These are phyloP conservation scores for Tortricodes alternella DNA, from an alignment of 2,888 invertebrate species.

Conservation along the genomic window DNA sequence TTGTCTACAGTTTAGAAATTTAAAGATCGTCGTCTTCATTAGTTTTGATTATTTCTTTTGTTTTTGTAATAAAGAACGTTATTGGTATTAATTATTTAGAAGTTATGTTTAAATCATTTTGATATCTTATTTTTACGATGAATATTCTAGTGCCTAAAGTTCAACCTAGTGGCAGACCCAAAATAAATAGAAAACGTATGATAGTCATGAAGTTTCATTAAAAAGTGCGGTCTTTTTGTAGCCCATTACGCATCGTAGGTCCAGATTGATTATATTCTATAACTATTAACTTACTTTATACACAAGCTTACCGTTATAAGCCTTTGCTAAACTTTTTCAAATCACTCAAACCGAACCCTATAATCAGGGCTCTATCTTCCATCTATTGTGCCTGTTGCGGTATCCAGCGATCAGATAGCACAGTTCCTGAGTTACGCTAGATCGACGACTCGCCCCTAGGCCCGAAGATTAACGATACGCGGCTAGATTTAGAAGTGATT, in stretches of 20 bases:
- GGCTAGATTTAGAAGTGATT: slow-evolving; percentile 21
- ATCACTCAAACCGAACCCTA: slow-evolving; percentile 26
- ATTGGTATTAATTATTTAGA: background rate
- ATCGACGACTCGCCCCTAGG: slow-evolving; percentile 43
- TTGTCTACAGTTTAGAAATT: slow-evolving; percentile 9
- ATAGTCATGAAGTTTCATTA: too few relatives aligned
- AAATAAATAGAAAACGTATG: background rate
- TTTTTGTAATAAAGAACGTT: background rate
- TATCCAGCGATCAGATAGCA: slow-evolving; percentile 45
- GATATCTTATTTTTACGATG: background rate
- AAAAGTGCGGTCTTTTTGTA: too few relatives aligned
- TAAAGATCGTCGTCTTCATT: slow-evolving; percentile 14
- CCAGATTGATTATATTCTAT: too few relatives aligned
- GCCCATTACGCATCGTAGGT: too few relatives aligned
- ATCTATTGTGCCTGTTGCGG: slow-evolving; percentile 31
- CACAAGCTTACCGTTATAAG: background rate
- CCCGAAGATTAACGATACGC: slow-evolving; percentile 14
- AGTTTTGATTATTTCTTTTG: slow-evolving; percentile 5
- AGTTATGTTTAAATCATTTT: background rate
- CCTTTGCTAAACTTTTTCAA: slow-evolving; percentile 9
- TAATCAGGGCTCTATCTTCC: slow-evolving; percentile 23
- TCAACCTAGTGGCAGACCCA: slow-evolving; percentile 2
- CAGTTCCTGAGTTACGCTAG: slow-evolving; percentile 49
- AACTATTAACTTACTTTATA: background rate
- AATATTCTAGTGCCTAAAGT: background rate